Percentiles rank a stretch among this genome's conserved stretches.
phyloP scores from a whole-genome alignment of 2,113 vertebrate species.

The Eulacestoma nigropectus region DNA sequence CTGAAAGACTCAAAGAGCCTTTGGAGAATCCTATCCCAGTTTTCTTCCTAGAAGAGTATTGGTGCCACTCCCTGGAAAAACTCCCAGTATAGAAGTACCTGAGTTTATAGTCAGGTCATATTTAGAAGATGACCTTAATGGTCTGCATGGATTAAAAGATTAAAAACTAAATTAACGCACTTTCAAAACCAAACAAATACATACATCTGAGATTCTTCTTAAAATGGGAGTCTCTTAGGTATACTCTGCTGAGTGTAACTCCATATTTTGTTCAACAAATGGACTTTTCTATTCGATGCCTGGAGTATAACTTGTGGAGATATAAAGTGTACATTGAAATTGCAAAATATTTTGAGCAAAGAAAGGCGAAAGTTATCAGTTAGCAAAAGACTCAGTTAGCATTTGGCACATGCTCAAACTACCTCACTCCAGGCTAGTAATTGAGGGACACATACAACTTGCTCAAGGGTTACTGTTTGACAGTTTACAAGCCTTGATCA shows the following conservation, averaged over 20 bases:
- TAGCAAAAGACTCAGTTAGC: background rate
- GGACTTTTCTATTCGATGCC: background rate
- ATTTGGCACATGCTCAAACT: background rate
- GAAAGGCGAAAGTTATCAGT: background rate
- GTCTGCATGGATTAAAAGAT: background rate
- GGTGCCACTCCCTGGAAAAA: background rate
- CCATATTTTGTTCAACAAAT: background rate
- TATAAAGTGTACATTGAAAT: background rate
- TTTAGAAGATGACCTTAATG: background rate
- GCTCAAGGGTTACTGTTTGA: background rate
- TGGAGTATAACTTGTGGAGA: background rate
- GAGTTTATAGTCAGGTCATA: background rate
- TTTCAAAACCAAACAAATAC: background rate
- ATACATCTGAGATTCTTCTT: background rate
- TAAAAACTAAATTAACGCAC: background rate
- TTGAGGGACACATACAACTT: background rate
- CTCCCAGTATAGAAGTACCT: background rate
- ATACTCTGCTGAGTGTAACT: background rate
- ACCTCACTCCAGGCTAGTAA: background rate
- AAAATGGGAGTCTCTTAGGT: background rate
- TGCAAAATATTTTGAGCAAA: background rate
- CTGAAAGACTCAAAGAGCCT: background rate
- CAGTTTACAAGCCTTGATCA: background rate
- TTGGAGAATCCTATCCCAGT: background rate
- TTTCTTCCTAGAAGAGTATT: background rate